Conservation (phyloP, 2,113 vertebrate species). For the Apistogramma diplotaenia region DNA sequence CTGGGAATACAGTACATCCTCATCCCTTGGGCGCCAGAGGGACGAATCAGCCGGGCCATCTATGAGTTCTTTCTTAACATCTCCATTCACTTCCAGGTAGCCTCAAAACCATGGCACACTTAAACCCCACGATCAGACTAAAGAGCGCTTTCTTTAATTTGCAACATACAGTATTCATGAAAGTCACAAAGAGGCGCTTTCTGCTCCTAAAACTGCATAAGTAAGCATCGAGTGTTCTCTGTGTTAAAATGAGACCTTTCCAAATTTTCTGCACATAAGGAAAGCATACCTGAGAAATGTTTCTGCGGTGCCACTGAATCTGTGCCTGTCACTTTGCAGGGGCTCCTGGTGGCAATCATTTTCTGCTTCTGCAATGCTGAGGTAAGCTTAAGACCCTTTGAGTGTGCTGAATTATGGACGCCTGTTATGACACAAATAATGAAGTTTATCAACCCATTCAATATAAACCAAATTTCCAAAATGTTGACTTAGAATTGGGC, state of each 20-base stretch:
- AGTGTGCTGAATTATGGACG: not conserved
- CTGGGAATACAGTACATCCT: conserved; percentile 79
- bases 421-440: not conserved
- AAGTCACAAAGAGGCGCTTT: not conserved
- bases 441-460: not conserved
- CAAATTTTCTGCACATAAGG: not conserved
- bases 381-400: conserved; percentile 56
- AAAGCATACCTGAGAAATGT: not conserved
- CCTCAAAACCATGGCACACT: not conserved
- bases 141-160: not conserved
- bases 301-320: not conserved
- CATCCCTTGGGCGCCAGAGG: conserved; percentile 64
- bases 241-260: not conserved
- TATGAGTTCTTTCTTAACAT: conserved; percentile 72
- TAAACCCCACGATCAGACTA: not conserved
- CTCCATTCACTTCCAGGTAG: conserved; percentile 77
- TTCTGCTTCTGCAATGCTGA: conserved; percentile 82
- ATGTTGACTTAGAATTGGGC: not conserved
- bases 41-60: conserved; percentile 46
- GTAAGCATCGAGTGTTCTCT: not conserved
- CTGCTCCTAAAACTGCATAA: not conserved
- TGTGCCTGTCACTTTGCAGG: conserved; percentile 56
- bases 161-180: not conserved
- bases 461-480: not conserved
- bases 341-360: conserved; percentile 79